Conservation (phyloP, 2,888 invertebrate genomes). For the Zaprionus lineosus region DNA sequence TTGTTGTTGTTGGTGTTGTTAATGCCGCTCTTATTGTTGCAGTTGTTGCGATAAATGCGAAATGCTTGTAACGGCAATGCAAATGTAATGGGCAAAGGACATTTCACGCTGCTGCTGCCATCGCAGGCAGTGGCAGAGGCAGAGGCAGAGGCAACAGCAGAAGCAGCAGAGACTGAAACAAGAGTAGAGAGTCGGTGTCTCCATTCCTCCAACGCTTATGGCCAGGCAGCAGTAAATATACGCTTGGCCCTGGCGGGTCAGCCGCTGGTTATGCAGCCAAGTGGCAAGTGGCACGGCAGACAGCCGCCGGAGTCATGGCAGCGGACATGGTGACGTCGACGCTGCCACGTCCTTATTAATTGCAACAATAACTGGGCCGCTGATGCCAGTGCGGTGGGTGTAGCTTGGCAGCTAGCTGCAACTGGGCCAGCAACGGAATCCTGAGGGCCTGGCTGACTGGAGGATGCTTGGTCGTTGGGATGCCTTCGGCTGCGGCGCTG, state of each 20-base stretch:
- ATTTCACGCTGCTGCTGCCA: constrained; percentile 59
- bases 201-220: constrained; percentile 10
- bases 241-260: constrained; percentile 32
- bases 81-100: constrained; percentile 74
- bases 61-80: constrained; percentile 76
- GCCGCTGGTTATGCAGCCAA: constrained; percentile 54
- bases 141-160: neutral
- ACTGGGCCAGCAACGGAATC: no score
- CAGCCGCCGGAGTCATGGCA: constrained; percentile 26
- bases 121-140: neutral
- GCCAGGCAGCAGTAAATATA: constrained; percentile 52
- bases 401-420: constrained; percentile 10
- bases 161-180: constrained; percentile 4
- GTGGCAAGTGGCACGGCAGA: constrained; percentile 51
- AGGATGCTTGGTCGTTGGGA: no score
- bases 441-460: no score
- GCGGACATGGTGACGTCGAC: constrained; percentile 29
- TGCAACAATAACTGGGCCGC: constrained; percentile 69
- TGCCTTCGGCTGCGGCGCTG: constrained; percentile 3
- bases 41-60: constrained; percentile 67
- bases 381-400: constrained; percentile 12
- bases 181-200: constrained; percentile 15
- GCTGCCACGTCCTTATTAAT: constrained; percentile 62
- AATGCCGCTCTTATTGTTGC: constrained; percentile 13
- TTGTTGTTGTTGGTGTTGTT: constrained; percentile 1